Conservation (phyloP, 92 coral and sea anemone species). For the Chrysogorgia sp. region DNA sequence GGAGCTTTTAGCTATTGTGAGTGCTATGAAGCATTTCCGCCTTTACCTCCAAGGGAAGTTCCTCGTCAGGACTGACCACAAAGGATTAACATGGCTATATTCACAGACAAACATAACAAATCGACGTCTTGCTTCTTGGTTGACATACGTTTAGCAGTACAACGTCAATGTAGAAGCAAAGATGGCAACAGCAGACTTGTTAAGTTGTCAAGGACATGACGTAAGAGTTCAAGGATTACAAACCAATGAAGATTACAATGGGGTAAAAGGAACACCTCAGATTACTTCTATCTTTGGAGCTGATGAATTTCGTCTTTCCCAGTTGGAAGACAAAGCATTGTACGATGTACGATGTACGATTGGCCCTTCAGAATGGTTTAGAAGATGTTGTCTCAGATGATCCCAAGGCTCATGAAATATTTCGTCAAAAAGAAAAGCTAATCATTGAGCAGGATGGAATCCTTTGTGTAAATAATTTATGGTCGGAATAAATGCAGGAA, state of each 20-base stretch:
- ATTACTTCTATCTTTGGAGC: slow-evolving; percentile 17
- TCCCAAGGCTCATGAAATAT: slow-evolving; percentile 7
- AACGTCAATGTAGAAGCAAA: slow-evolving; percentile 8
- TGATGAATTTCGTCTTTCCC: slow-evolving; percentile 14
- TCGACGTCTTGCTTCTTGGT: slow-evolving; percentile 27
- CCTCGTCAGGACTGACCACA: slow-evolving; percentile 10
- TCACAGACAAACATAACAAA: slow-evolving; percentile 14
- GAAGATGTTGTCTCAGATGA: background rate
- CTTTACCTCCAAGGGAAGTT: slow-evolving; percentile 13
- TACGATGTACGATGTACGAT: slow-evolving; percentile 15
- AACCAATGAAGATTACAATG: background rate
- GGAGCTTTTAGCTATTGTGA: slow-evolving; percentile 20
- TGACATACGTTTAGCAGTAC: slow-evolving; percentile 6
- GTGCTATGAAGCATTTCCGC: slow-evolving; percentile 3
- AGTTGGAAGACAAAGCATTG: slow-evolving; percentile 9
- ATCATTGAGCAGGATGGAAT: slow-evolving; percentile 12
- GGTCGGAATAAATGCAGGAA: background rate
- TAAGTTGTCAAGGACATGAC: background rate
- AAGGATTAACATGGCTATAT: background rate
- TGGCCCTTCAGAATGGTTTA: background rate
- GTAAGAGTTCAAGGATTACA: background rate
- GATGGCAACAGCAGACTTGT: no score
- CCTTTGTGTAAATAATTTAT: slow-evolving; percentile 3
- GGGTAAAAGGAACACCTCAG: slow-evolving; percentile 7
- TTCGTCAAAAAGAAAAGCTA: slow-evolving; percentile 20